Conservation (phyloP, 2,888 invertebrate genomes). For the Smittia sp. region DNA sequence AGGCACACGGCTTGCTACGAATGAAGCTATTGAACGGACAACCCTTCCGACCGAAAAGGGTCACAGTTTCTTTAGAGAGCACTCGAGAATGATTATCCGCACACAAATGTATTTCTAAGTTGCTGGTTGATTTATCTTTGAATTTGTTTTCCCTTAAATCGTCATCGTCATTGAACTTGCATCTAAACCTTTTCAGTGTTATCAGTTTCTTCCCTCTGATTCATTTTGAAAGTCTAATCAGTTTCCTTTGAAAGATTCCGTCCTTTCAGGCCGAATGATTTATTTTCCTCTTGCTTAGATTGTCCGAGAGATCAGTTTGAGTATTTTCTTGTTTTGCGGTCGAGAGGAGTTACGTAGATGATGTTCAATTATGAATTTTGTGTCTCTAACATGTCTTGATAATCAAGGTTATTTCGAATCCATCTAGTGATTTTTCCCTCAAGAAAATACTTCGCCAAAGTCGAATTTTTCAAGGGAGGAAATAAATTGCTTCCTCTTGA, state of each 20-base stretch:
- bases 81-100: not conserved
- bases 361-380: conserved; percentile 17
- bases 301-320: not conserved
- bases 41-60: not conserved
- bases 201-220: too few species aligned
- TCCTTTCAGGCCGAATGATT: too few species aligned
- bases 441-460: too few species aligned
- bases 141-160: not conserved
- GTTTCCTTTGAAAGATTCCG: too few species aligned
- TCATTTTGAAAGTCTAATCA: too few species aligned
- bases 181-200: too few species aligned
- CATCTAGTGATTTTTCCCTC: not conserved
- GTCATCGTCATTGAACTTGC: not conserved
- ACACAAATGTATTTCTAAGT: not conserved
- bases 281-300: too few species aligned
- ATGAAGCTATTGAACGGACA: not conserved
- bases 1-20: not conserved
- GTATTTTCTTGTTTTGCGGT: not conserved
- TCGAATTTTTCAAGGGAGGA: conserved; percentile 1
- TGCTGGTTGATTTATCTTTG: conserved; percentile 26
- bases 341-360: not conserved
- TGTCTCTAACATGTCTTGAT: not conserved
- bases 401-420: not conserved
- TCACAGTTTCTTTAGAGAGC: not conserved
- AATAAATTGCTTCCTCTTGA: not conserved